A percentile compares a stretch with the other conserved stretches of the same genome.
These are phyloP conservation scores for Cyprinodon diabolis DNA, from an alignment of 2,797 vertebrate species.

Conservation along the genomic window DNA sequence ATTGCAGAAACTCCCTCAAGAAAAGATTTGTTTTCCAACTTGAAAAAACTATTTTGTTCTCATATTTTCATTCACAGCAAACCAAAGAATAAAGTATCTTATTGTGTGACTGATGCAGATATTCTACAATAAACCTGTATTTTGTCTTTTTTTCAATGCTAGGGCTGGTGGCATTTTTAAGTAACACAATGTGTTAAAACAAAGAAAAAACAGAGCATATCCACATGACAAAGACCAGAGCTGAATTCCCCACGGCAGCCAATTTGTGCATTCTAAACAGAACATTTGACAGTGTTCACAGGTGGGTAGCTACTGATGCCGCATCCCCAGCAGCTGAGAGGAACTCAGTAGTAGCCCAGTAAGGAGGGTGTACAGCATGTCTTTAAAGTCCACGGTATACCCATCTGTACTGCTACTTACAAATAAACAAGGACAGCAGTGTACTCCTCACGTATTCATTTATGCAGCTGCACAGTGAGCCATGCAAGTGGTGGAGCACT, in stretches of 20 bases:
- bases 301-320: constrained; percentile 4
- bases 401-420: constrained; percentile 4
- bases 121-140: neutral
- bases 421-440: neutral
- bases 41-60: neutral
- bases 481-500: neutral
- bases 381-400: neutral
- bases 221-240: neutral
- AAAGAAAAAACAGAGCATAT: neutral
- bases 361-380: neutral
- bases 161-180: neutral
- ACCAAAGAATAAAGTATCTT: neutral
- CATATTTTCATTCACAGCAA: neutral
- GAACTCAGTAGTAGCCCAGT: neutral
- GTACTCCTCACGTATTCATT: neutral
- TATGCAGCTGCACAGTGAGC: constrained; percentile 10
- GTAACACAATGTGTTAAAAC: neutral
- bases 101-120: neutral
- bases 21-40: neutral
- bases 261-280: constrained; percentile 22
- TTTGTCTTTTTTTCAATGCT: constrained; percentile 2
- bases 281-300: constrained; percentile 4
- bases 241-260: constrained; percentile 11
- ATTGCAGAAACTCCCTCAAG: neutral
- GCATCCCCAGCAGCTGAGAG: constrained; percentile 8